Evolutionary conservation across 2,113 vertebrate species (phyloP).

Genomic region (Illadopsis cleaveri): DNA sequence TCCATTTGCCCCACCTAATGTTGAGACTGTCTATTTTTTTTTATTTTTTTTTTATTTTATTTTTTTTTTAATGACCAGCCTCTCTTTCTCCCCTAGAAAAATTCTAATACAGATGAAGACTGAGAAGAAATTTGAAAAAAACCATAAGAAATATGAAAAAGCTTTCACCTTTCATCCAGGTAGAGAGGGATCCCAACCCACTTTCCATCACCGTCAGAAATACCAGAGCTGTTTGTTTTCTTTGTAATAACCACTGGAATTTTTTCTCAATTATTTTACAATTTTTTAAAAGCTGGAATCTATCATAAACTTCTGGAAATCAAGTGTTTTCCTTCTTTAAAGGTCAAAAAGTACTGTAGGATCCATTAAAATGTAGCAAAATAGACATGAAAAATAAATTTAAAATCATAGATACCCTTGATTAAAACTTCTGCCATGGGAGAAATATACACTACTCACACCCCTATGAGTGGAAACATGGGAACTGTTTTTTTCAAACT

Average conservation of each 20-base stretch:
- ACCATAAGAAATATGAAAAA: not conserved
- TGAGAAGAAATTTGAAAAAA: not conserved
- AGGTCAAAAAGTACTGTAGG: not conserved
- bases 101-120: not conserved
- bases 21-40: not conserved
- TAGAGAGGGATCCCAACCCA: not conserved
- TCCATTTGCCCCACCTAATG: not conserved
- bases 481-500: not conserved
- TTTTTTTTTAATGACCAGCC: not conserved
- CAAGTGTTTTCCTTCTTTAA: not conserved
- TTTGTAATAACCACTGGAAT: not conserved
- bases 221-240: not conserved
- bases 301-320: not conserved
- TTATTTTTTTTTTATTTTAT: not conserved
- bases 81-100: not conserved
- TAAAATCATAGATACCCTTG: not conserved
- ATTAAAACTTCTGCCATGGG: not conserved
- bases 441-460: not conserved
- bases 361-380: not conserved
- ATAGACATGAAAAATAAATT: not conserved
- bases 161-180: not conserved
- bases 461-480: not conserved
- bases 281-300: not conserved
- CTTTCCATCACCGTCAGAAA: not conserved
- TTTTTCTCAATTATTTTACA: not conserved